Evolutionary conservation across 2,888 invertebrate genomes (phyloP).

Genomic region (Chydorus sphaericus): DNA sequence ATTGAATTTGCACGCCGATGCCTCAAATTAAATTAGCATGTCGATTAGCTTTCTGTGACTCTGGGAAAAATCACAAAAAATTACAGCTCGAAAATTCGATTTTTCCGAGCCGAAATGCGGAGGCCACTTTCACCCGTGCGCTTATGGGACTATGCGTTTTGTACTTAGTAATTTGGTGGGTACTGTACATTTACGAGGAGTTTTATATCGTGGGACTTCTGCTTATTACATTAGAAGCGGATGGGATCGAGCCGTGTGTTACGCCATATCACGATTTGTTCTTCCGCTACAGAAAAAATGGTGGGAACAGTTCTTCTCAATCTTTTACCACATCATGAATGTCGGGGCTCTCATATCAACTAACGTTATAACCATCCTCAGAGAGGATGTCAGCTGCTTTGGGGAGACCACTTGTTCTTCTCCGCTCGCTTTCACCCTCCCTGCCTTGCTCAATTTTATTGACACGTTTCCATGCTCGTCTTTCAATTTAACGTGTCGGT

Average conservation of each 20-base stretch:
- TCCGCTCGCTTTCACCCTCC: conserved; percentile 76
- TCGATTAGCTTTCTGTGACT: too few relatives aligned
- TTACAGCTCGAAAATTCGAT: too few relatives aligned
- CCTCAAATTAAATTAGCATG: too few relatives aligned
- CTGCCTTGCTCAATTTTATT: conserved; percentile 50
- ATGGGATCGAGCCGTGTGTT: conserved; percentile 92
- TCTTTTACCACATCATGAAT: conserved; percentile 90
- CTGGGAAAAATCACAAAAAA: too few relatives aligned
- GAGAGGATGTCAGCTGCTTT: conserved; percentile 64
- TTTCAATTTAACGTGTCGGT: conserved; percentile 33
- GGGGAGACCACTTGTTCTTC: conserved; percentile 60
- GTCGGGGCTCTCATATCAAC: conserved; percentile 78
- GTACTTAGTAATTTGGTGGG: neutral
- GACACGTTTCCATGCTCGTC: conserved; percentile 48
- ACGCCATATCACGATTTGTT: conserved; percentile 85
- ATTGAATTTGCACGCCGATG: too few relatives aligned
- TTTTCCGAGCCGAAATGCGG: too few relatives aligned
- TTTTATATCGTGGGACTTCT: conserved; percentile 34
- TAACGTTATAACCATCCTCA: conserved; percentile 68
- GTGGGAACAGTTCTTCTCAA: conserved; percentile 75
- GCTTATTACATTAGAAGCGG: conserved; percentile 75
- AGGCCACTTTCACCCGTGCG: too few relatives aligned
- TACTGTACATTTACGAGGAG: conserved; percentile 24
- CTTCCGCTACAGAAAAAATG: conserved; percentile 65
- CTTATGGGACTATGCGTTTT: too few relatives aligned